These are phyloP conservation scores for Prenolepis imparis DNA, from an alignment of 2,888 invertebrate genomes.

Conservation along the genomic window DNA sequence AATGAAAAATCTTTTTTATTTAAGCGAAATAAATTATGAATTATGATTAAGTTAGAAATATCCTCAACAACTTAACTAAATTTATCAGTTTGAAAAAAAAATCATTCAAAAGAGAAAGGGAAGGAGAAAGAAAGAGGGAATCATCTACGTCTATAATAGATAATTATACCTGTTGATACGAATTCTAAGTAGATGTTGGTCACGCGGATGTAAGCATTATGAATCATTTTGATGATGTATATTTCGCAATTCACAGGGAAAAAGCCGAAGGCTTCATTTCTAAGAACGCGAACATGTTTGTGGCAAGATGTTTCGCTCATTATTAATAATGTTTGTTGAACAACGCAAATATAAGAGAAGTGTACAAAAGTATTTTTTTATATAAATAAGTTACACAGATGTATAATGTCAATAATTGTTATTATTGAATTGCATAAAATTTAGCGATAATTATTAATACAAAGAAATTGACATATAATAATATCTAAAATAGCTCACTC, in stretches of 20 bases:
- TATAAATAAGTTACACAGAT: too few relatives aligned
- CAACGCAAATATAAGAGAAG: constrained; percentile 15
- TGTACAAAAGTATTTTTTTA: background rate
- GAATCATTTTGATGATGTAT: constrained; percentile 72
- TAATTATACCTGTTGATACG: constrained; percentile 69
- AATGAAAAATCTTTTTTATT: background rate
- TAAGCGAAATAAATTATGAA: background rate
- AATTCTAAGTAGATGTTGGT: constrained; percentile 52
- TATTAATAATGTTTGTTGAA: constrained; percentile 38
- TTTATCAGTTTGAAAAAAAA: constrained; percentile 45
- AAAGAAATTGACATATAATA: background rate
- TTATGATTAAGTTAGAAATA: constrained; percentile 31
- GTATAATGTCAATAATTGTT: too few relatives aligned
- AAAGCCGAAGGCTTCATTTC: constrained; percentile 62
- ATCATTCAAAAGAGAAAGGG: constrained; percentile 51
- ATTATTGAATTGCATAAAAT: too few relatives aligned
- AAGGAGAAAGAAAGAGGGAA: constrained; percentile 9
- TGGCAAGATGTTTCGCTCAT: constrained; percentile 62
- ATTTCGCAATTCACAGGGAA: constrained; percentile 69
- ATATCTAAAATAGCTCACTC: background rate
- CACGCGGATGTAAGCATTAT: constrained; percentile 68
- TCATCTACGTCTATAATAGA: constrained; percentile 62
- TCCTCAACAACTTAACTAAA: constrained; percentile 37
- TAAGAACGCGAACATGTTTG: constrained; percentile 62
- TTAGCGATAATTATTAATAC: background rate